Percentiles rank a stretch among this genome's conserved stretches.
phyloP scores from a whole-genome alignment of 2,888 invertebrate species.

The Escarpia spicata region DNA sequence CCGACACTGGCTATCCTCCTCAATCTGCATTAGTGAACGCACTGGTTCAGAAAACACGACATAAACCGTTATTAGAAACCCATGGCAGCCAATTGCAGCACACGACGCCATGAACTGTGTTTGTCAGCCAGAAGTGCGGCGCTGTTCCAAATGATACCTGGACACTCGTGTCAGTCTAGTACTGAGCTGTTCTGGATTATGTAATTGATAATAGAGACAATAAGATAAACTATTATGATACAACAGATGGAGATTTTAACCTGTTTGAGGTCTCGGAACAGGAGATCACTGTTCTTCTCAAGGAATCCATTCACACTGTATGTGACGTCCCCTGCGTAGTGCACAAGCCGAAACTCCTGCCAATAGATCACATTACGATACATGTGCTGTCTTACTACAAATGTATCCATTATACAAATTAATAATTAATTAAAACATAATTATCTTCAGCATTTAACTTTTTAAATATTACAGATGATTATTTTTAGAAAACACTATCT shows the following conservation, averaged over 20 bases:
- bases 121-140: too few species aligned
- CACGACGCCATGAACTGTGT: too few species aligned
- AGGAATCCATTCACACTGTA: slow-evolving; percentile 86
- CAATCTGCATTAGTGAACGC: too few species aligned
- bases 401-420: background rate
- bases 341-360: slow-evolving; percentile 87
- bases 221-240: background rate
- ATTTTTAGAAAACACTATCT: background rate
- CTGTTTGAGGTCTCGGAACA: slow-evolving; percentile 87
- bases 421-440: background rate
- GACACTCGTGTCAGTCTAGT: too few species aligned
- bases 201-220: too few species aligned
- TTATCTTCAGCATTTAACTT: background rate
- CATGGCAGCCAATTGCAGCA: too few species aligned
- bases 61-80: too few species aligned
- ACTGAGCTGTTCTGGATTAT: too few species aligned
- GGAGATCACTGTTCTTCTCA: slow-evolving; percentile 92
- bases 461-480: background rate
- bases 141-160: too few species aligned
- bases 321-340: slow-evolving; percentile 93
- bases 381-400: background rate
- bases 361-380: background rate
- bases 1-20: too few species aligned
- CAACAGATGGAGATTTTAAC: slow-evolving; percentile 41
- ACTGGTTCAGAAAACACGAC: too few species aligned